A percentile compares a stretch with the other conserved stretches of the same genome.
These are phyloP conservation scores for Pluvialis apricaria DNA, from an alignment of 2,113 vertebrate species.

Conservation along the genomic window DNA sequence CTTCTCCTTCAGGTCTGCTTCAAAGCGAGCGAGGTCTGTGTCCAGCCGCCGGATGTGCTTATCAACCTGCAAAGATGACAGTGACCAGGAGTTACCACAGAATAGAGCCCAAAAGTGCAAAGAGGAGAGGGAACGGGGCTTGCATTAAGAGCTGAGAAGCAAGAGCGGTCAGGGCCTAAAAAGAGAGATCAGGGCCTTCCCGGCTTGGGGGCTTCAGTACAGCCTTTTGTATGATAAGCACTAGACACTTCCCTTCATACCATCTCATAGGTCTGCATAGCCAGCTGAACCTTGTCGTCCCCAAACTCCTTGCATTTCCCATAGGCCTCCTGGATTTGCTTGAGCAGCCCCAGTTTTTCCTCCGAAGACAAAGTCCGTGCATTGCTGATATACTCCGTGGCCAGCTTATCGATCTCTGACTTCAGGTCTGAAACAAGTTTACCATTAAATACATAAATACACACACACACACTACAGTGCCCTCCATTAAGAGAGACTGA, in stretches of 20 bases:
- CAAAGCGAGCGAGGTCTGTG: slow-evolving; percentile 94
- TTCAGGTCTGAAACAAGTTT: slow-evolving; percentile 86
- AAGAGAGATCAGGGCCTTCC: neutral
- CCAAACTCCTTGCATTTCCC: slow-evolving; percentile 97
- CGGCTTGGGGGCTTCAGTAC: neutral
- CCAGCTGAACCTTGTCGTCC: slow-evolving; percentile 97
- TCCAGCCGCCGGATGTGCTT: slow-evolving; percentile 95
- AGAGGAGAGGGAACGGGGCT: neutral
- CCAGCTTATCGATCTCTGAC: slow-evolving; percentile 91
- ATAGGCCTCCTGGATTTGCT: slow-evolving; percentile 94
- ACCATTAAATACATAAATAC: neutral
- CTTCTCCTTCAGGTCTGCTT: slow-evolving; percentile 96
- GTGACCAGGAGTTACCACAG: neutral
- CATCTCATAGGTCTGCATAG: slow-evolving; percentile 99
- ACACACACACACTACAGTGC: neutral
- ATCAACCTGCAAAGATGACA: slow-evolving; percentile 80
- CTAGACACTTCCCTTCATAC: slow-evolving; percentile 71
- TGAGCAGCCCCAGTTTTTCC: slow-evolving; percentile 90
- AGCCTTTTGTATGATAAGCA: neutral
- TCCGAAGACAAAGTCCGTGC: slow-evolving; percentile 88
- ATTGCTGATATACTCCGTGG: slow-evolving; percentile 91
- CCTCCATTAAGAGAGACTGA: neutral
- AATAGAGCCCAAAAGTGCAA: neutral
- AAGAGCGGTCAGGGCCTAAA: neutral
- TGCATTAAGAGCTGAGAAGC: neutral